Percentiles rank a stretch among this genome's conserved stretches.
These are phyloP conservation scores for Australoheros facetus DNA, from an alignment of 2,797 vertebrate genomes.

Conservation along the genomic window DNA sequence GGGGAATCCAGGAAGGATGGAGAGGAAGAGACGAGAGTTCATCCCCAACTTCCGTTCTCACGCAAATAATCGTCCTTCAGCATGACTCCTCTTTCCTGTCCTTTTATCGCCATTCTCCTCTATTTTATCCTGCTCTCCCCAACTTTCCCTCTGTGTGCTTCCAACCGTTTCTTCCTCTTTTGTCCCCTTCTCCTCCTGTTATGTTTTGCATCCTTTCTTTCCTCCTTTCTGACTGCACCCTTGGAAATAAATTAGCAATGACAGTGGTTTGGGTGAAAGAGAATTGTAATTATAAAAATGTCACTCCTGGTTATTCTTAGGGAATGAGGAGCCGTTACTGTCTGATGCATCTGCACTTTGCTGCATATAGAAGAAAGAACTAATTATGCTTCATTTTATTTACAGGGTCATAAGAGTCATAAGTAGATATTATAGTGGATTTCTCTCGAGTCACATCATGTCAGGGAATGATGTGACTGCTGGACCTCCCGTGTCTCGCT, in stretches of 20 bases:
- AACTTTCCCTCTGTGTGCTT: neutral
- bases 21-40: constrained; percentile 35
- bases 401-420: constrained; percentile 1
- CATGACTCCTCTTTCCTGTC: constrained; percentile 26
- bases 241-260: constrained; percentile 70
- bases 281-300: constrained; percentile 77
- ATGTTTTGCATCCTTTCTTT: neutral
- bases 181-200: constrained; percentile 6
- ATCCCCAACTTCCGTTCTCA: constrained; percentile 39
- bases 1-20: constrained; percentile 37
- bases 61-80: constrained; percentile 62
- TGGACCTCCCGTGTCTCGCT: neutral
- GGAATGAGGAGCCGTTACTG: constrained; percentile 45
- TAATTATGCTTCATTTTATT: constrained; percentile 38
- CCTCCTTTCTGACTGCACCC: neutral
- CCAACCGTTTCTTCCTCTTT: neutral
- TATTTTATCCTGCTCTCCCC: neutral
- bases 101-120: constrained; percentile 14
- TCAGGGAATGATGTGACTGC: neutral
- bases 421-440: neutral
- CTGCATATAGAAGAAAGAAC: constrained; percentile 16
- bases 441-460: neutral
- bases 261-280: constrained; percentile 59
- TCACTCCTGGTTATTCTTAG: constrained; percentile 69
- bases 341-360: constrained; percentile 41